Conservation (phyloP, 2,113 vertebrate species). For the Melanerpes formicivorus region DNA sequence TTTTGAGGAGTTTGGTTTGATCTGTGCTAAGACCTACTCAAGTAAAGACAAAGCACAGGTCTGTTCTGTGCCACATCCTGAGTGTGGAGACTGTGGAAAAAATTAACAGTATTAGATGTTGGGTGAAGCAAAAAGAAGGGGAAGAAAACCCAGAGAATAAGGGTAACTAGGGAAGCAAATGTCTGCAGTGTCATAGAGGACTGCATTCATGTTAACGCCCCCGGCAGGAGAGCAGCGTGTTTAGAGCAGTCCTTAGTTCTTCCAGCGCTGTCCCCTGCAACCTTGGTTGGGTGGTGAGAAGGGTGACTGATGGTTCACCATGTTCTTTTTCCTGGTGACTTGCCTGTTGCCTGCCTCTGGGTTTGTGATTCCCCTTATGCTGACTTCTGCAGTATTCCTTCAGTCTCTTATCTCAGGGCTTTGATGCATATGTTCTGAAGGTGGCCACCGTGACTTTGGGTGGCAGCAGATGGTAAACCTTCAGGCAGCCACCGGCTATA, state of each 20-base stretch:
- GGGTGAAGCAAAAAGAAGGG: neutral
- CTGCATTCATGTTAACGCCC: neutral
- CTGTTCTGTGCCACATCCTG: neutral
- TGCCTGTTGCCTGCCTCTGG: slow-evolving; percentile 82
- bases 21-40: neutral
- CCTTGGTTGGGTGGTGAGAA: slow-evolving; percentile 69
- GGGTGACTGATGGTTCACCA: slow-evolving; percentile 51
- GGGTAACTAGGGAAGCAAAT: neutral
- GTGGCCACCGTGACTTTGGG: slow-evolving; percentile 85
- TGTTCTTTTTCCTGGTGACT: slow-evolving; percentile 73
- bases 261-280: slow-evolving; percentile 49
- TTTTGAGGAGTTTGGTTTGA: neutral
- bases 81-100: neutral
- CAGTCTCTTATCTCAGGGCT: slow-evolving; percentile 84
- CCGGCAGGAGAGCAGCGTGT: neutral
- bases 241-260: slow-evolving; percentile 22
- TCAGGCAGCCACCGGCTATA: slow-evolving; percentile 86
- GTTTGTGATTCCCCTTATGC: slow-evolving; percentile 76
- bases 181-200: neutral
- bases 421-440: slow-evolving; percentile 90
- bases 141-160: neutral
- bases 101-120: neutral
- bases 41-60: neutral
- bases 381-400: slow-evolving; percentile 82
- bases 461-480: slow-evolving; percentile 90